Conservation (phyloP, 1,140 invertebrate genomes). For the Tribolium madens region DNA sequence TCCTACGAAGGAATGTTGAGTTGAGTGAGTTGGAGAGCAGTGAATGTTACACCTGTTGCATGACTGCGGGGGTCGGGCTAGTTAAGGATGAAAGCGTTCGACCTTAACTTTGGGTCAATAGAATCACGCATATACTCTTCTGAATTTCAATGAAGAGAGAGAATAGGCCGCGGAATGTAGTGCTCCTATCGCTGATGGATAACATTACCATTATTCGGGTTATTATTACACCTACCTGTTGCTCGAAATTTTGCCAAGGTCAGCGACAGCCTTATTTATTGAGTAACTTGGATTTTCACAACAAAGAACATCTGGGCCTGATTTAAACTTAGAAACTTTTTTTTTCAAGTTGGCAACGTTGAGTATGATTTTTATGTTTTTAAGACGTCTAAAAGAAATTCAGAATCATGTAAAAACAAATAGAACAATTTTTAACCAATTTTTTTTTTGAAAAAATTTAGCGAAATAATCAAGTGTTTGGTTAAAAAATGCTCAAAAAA, state of each 20-base stretch:
- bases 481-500: too few species aligned
- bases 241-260: not conserved
- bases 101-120: conserved; percentile 45
- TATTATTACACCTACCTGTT: conserved; percentile 26
- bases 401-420: too few species aligned
- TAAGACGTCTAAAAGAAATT: too few species aligned
- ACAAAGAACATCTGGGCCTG: too few species aligned
- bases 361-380: too few species aligned
- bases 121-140: conserved; percentile 42
- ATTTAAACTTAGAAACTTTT: too few species aligned
- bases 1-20: conserved; percentile 3
- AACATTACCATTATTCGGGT: conserved; percentile 5
- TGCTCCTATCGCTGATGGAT: not conserved
- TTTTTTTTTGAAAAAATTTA: too few species aligned
- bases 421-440: too few species aligned
- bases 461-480: too few species aligned
- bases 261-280: too few species aligned
- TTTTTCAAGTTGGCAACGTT: too few species aligned
- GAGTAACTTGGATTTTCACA: too few species aligned
- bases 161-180: not conserved
- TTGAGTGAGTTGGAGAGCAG: not conserved
- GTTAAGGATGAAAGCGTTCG: conserved; percentile 47
- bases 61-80: conserved; percentile 46
- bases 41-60: conserved; percentile 45
- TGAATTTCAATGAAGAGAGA: conserved; percentile 39